Conservation (phyloP, 2,888 invertebrate species). For the Macaria notata region DNA sequence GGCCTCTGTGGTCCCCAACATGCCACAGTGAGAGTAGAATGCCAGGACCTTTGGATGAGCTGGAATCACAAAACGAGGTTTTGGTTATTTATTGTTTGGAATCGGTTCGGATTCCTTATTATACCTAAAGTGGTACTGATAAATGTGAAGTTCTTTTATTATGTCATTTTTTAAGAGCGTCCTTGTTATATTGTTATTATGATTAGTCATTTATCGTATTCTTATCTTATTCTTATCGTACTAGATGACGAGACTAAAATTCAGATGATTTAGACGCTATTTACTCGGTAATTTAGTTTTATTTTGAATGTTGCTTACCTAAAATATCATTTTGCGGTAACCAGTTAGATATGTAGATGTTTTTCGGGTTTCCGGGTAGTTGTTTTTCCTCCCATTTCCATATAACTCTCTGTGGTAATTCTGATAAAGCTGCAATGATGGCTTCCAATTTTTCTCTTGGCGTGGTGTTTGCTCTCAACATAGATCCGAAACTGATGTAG, state of each 20-base stretch:
- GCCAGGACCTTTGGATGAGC: constrained; percentile 60
- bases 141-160: no score
- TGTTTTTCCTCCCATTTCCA: constrained; percentile 89
- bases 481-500: constrained; percentile 89
- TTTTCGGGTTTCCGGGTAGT: constrained; percentile 80
- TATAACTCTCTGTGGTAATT: constrained; percentile 85
- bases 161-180: no score
- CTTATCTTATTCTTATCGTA: no score
- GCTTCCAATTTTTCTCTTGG: constrained; percentile 80
- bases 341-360: constrained; percentile 84
- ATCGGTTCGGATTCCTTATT: no score
- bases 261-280: no score
- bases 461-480: constrained; percentile 84
- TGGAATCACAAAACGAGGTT: constrained; percentile 29
- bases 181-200: no score
- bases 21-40: constrained; percentile 82
- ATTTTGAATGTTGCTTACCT: constrained; percentile 20
- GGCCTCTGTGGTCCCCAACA: constrained; percentile 81
- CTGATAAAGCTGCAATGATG: constrained; percentile 83
- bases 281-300: no score
- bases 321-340: constrained; percentile 85
- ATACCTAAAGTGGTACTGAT: no score
- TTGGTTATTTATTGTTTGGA: no score
- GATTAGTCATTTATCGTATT: no score
- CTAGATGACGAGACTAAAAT: no score